phyloP scores from a whole-genome alignment of 2,888 invertebrate genomes.

The Macrophya annulata region DNA sequence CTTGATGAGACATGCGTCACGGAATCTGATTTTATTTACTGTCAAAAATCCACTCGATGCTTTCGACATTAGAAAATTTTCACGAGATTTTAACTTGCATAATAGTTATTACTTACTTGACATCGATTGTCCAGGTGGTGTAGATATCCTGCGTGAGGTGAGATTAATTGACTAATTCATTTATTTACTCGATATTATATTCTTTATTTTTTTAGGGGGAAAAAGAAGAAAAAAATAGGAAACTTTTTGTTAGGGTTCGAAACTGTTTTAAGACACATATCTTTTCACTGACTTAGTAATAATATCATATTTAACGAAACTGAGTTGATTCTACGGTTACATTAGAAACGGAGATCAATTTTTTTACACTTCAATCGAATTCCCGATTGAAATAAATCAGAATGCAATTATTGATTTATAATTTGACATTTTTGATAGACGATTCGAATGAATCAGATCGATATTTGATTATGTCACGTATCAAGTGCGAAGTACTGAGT shows the following conservation, averaged over 20 bases:
- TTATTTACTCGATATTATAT: not conserved
- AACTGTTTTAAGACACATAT: not conserved
- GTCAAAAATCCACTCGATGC: constrained; percentile 58
- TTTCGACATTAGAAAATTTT: constrained; percentile 57
- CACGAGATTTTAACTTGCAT: constrained; percentile 58
- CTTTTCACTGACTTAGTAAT: not conserved
- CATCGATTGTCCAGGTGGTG: constrained; percentile 68
- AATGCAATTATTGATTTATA: not conserved
- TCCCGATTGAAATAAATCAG: not conserved
- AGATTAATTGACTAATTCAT: constrained; percentile 46
- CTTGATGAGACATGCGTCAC: constrained; percentile 65
- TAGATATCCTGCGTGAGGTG: constrained; percentile 66
- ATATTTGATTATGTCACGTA: not conserved
- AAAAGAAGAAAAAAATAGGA: not conserved
- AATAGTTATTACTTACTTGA: constrained; percentile 67
- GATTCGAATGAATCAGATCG: not conserved
- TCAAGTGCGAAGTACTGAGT: not conserved
- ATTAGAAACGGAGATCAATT: not conserved
- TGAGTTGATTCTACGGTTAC: not conserved
- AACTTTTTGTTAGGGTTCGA: not conserved
- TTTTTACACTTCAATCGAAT: not conserved
- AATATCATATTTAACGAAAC: not conserved
- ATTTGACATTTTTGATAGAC: not conserved
- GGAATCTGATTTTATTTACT: constrained; percentile 61
- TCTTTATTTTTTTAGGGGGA: too few relatives aligned